Evolutionary conservation across 2,888 invertebrate species (phyloP).

Genomic region (Eilema griseolum): DNA sequence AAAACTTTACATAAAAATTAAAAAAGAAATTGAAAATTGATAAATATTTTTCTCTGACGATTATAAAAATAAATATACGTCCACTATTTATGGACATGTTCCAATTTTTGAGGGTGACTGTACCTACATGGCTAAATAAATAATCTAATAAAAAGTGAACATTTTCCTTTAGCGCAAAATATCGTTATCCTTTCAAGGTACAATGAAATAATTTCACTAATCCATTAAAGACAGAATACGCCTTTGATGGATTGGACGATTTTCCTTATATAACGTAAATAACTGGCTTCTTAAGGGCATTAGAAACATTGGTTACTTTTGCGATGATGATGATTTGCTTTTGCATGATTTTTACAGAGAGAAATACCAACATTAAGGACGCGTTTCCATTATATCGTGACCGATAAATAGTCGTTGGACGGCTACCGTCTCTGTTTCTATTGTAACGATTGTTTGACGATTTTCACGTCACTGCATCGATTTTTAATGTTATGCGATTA

Average conservation of each 20-base stretch:
- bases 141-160: not conserved
- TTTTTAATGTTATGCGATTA: too few species aligned
- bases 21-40: too few species aligned
- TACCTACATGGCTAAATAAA: not conserved
- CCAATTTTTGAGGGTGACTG: too few species aligned
- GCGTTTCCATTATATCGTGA: not conserved
- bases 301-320: constrained; percentile 1
- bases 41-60: too few species aligned
- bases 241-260: constrained; percentile 6
- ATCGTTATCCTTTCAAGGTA: not conserved
- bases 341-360: not conserved
- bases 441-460: too few species aligned
- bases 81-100: too few species aligned
- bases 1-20: too few species aligned
- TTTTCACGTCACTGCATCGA: too few species aligned
- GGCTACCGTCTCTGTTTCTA: not conserved
- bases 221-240: not conserved
- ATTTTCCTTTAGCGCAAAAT: not conserved
- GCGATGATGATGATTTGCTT: too few species aligned
- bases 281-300: not conserved
- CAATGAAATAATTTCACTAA: not conserved
- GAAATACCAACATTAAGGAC: not conserved
- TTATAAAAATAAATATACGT: too few species aligned
- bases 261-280: not conserved
- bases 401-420: not conserved